phyloP scores from a whole-genome alignment of 2,113 vertebrate genomes.

The Lampris megalopsis region DNA sequence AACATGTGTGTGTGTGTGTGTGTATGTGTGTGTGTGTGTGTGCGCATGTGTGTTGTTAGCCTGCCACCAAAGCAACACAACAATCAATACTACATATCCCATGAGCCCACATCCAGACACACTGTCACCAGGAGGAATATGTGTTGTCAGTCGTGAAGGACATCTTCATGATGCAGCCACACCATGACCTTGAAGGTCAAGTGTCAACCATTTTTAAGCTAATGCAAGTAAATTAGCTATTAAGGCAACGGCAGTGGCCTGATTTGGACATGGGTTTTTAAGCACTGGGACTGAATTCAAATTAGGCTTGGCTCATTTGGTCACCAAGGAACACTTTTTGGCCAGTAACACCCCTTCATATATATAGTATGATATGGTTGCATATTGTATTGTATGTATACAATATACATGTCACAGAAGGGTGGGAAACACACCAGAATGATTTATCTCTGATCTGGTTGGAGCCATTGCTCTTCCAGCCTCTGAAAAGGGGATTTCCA shows the following conservation, averaged over 20 bases:
- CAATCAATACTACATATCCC: constrained; percentile 70
- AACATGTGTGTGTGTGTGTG: constrained; percentile 7
- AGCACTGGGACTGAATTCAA: too few species aligned
- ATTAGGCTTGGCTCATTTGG: too few species aligned
- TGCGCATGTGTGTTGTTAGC: constrained; percentile 16
- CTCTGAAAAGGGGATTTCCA: too few species aligned
- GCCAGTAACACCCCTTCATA: too few species aligned
- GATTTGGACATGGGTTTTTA: too few species aligned
- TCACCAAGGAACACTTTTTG: too few species aligned
- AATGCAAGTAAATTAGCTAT: constrained; percentile 57
- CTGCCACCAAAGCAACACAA: constrained; percentile 39
- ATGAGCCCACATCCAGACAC: constrained; percentile 54
- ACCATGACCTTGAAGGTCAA: constrained; percentile 62
- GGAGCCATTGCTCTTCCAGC: too few species aligned
- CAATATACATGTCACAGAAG: too few species aligned
- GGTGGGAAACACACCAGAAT: too few species aligned
- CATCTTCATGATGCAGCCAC: constrained; percentile 51
- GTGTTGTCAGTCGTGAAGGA: constrained; percentile 48
- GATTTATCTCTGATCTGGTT: too few species aligned
- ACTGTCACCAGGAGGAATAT: constrained; percentile 61
- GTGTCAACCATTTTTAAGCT: constrained; percentile 44
- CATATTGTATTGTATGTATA: too few species aligned
- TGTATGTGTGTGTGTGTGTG: constrained; percentile 15
- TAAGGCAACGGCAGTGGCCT: not conserved
- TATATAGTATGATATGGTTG: too few species aligned